Base-by-base conservation (phyloP, 1,140 invertebrate genomes). In the Calosoma granatense region DNA sequence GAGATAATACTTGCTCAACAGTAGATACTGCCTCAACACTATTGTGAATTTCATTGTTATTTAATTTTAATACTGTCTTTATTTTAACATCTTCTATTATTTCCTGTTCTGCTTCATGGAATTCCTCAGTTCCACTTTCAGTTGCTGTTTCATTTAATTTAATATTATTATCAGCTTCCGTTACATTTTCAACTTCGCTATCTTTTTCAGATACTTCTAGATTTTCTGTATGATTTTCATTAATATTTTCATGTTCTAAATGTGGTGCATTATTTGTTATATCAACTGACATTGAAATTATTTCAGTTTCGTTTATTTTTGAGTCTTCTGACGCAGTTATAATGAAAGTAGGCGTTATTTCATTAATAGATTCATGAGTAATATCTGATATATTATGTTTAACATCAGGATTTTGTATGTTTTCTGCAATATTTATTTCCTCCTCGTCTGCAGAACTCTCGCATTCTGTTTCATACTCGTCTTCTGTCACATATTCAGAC, bases 161-260 rank as follows among this genome's bases (percentile, higher is more conserved):
- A 54, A 54, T 52, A 57, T 30, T 60, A 36, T 60, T 17, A 57
- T 54, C 57, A 54, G 39, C 36, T 54, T 47, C 54, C 9, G 21
- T 20, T 30, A 19, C 23, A 41, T 59, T 54, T 55, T 54, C 52
- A 55, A 57, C 17, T 57, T 17, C 30, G 41, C 6, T 12, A 53
- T 17, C 51, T 15, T 60, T 57, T 51, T 60, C 36, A 52, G 20
- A 52, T n/a, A 15, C 17, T 6, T 20, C 4, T 54, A 51, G 26
- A 53, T 26, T 22, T 58, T 39, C n/a, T 51, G 4, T 30, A 4
- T 30, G n/a, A n/a, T n/a, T n/a, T n/a, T n/a, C n/a, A n/a, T n/a
- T n/a, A n/a, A n/a, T n/a, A n/a, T n/a, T n/a, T n/a, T n/a, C n/a
- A n/a, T n/a, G n/a, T n/a, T n/a, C n/a, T n/a, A n/a, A n/a, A n/a